phyloP scores from a whole-genome alignment of 2,797 vertebrate species.

The Eospalax fontanierii region DNA sequence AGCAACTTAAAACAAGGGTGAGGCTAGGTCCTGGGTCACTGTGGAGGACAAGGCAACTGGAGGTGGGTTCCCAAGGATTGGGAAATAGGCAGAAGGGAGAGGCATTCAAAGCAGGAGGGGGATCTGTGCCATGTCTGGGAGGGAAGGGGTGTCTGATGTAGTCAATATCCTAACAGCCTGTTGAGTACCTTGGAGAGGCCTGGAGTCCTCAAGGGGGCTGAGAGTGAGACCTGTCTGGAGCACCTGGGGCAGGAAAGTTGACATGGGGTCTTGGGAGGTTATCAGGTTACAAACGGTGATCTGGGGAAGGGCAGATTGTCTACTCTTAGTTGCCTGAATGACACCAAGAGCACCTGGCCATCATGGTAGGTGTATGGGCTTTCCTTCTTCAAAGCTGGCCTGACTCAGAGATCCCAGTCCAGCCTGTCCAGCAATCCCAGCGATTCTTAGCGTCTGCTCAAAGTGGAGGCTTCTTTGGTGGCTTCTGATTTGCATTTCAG shows the following conservation, averaged over 20 bases:
- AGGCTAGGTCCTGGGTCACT: background rate
- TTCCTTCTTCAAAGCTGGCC: rapidly evolving
- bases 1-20: background rate
- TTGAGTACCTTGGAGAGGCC: too few relatives aligned
- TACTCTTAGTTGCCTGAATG: background rate
- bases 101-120: background rate
- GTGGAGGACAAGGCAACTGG: background rate
- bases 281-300: background rate
- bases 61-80: background rate
- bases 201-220: background rate
- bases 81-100: background rate
- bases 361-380: background rate
- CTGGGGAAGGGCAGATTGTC: background rate
- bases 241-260: background rate
- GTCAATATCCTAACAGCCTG: background rate
- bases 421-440: background rate
- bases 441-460: conserved; percentile 48
- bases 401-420: background rate
- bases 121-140: background rate
- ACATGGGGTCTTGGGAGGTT: background rate
- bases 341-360: background rate
- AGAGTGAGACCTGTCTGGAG: background rate
- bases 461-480: background rate
- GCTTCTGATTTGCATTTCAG: conserved; percentile 57
- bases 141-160: too few relatives aligned